Evolutionary conservation across 92 coral and sea anemone species (phyloP).

Genomic region (Ricordea florida): DNA sequence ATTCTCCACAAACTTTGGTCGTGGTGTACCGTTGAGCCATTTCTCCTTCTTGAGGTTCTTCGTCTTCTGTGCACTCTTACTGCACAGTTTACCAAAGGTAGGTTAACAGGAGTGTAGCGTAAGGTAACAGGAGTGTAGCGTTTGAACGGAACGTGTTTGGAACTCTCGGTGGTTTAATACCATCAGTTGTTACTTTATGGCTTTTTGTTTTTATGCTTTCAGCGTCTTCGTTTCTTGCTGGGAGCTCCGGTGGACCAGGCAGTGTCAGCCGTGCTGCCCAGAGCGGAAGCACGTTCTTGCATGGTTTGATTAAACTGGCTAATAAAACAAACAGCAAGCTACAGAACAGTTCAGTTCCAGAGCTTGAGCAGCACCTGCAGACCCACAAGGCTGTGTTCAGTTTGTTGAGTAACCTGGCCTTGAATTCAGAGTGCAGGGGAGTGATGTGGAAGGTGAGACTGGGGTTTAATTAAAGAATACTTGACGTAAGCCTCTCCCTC

Average conservation of each 20-base stretch:
- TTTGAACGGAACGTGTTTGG: neutral
- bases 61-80: constrained; percentile 78
- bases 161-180: neutral
- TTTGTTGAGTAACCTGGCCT: constrained; percentile 75
- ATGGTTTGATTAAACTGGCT: constrained; percentile 79
- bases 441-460: constrained; percentile 86
- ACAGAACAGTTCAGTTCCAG: constrained; percentile 54
- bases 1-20: constrained; percentile 91
- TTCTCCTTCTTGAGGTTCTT: constrained; percentile 68
- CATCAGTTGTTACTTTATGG: neutral
- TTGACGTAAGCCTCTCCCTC: too few relatives aligned
- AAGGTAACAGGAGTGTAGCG: too few relatives aligned
- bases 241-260: constrained; percentile 62
- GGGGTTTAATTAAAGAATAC: neutral
- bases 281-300: constrained; percentile 81
- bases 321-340: constrained; percentile 62
- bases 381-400: constrained; percentile 69
- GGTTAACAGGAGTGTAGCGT: too few relatives aligned
- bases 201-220: neutral
- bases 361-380: constrained; percentile 69
- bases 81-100: constrained; percentile 84
- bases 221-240: constrained; percentile 66
- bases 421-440: constrained; percentile 92
- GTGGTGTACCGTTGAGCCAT: constrained; percentile 87
- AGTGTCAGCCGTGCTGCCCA: constrained; percentile 69